Base-by-base conservation (phyloP, 1,140 invertebrate genomes). In the Drosophila eugracilis region DNA sequence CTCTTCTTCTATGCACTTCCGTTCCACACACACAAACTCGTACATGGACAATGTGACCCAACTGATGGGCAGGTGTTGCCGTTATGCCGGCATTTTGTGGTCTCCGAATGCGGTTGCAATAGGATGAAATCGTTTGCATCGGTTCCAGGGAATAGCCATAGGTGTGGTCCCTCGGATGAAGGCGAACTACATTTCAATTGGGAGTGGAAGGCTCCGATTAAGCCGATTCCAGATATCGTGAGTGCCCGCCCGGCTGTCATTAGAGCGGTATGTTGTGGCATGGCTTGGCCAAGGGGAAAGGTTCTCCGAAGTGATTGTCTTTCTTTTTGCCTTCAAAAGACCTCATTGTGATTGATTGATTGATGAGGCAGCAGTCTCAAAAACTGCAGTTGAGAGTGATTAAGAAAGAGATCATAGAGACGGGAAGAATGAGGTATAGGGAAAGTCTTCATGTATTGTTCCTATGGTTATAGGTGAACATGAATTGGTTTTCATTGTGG, bases 11-110 rank as follows among this genome's bases (percentile, higher is more conserved):
- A 57, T 72, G 72, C 54, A 80, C 67, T 81, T 81, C 78, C 78
- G 77, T 17, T 80, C 41, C 47, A 42, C 53, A 47, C 67, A 45
- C 54, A 49, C 42, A 37, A 26, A 47, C 44, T 1, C 48, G 24
- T 37, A 37, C 41, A 32, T 21, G 34, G n/a, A 26, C 12, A 26
- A 15, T 24, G 42, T 45, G 42, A 45, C 42, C 42, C 42, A 45
- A 26, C 42, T 65, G 49, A 76, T 66, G 60, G 78, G 67, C 78
- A 81, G 78, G 78, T 81, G 78, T 81, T 66, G 78, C 73, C 78
- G 66, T 72, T 73, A 66, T 80, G 70, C 59, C 44, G 37, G 44
- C 53, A 65, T 39, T 60, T 67, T 77, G 75, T 55, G 75, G 75
- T 55, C 48, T 54, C 32, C 57, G 10, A 42, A 12, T 66, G 63